Conservation (phyloP, 2,797 vertebrate species). For the Enteromius thamalakanensis region DNA sequence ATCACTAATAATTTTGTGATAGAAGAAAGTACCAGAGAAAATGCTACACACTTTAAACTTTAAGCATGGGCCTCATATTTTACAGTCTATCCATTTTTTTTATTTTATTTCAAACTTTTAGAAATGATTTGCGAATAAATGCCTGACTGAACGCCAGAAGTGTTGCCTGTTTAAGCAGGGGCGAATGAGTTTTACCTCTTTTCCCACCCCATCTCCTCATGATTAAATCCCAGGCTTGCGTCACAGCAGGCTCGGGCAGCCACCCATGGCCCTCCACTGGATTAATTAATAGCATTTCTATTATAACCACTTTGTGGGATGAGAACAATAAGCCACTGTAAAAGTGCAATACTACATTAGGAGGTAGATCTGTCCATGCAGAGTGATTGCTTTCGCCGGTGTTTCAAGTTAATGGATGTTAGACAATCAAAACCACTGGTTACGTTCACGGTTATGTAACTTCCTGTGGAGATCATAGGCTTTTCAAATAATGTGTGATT, state of each 20-base stretch:
- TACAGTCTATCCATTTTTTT: background rate
- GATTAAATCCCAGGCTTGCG: conserved; percentile 46
- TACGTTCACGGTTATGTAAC: conserved; percentile 10
- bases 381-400: conserved; percentile 22
- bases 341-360: conserved; percentile 20
- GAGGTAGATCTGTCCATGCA: background rate
- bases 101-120: background rate
- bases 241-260: conserved; percentile 41
- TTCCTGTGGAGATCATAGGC: background rate
- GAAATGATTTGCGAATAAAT: background rate
- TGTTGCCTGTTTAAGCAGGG: background rate
- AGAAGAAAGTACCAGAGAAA: background rate
- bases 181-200: conserved; percentile 1
- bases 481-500: conserved; percentile 7
- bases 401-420: conserved; percentile 16
- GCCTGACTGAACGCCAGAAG: background rate
- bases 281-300: conserved; percentile 57
- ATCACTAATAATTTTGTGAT: background rate
- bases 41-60: background rate
- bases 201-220: background rate
- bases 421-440: conserved; percentile 6
- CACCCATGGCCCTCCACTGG: conserved; percentile 49
- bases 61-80: background rate
- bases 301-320: conserved; percentile 51
- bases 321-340: conserved; percentile 41